Percentiles rank a stretch among this genome's conserved stretches.
These are phyloP conservation scores for Esperia sulphurella DNA, from an alignment of 2,888 invertebrate genomes.

Conservation along the genomic window DNA sequence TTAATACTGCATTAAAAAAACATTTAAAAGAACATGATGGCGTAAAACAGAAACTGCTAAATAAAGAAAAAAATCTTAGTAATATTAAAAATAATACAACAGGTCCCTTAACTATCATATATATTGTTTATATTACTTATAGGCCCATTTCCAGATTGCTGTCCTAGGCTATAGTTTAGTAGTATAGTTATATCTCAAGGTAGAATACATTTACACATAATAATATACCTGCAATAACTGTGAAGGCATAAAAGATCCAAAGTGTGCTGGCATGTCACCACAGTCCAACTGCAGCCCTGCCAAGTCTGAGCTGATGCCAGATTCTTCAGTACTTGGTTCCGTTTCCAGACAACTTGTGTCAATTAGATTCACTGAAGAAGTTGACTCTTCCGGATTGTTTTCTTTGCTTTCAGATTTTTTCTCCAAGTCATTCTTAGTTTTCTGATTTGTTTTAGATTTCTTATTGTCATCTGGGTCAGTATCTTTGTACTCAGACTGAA, in stretches of 20 bases:
- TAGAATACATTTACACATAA: too few relatives aligned
- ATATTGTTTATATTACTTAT: too few relatives aligned
- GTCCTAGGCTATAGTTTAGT: too few relatives aligned
- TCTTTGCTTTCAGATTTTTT: constrained; percentile 25
- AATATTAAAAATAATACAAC: background rate
- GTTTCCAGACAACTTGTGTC: constrained; percentile 44
- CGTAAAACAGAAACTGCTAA: too few relatives aligned
- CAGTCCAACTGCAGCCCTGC: constrained; percentile 57
- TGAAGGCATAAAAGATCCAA: constrained; percentile 72
- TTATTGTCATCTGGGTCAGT: constrained; percentile 40
- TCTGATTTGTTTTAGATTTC: constrained; percentile 38
- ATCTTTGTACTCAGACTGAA: constrained; percentile 81
- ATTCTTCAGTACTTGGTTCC: constrained; percentile 21
- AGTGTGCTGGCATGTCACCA: constrained; percentile 48
- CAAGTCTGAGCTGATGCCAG: constrained; percentile 51
- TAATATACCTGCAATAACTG: constrained; percentile 63
- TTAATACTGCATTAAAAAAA: background rate
- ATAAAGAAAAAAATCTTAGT: too few relatives aligned
- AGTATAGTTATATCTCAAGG: too few relatives aligned
- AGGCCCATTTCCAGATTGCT: background rate
- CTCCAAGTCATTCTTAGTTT: constrained; percentile 22
- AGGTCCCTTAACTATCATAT: too few relatives aligned
- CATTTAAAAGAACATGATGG: too few relatives aligned
- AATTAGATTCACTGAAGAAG: constrained; percentile 46
- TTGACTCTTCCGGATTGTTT: constrained; percentile 18